Evolutionary conservation across 2,797 vertebrate species (phyloP), one percentile per base, ranked within the genome.

Genomic region (Aulostomus chinensis): DNA sequence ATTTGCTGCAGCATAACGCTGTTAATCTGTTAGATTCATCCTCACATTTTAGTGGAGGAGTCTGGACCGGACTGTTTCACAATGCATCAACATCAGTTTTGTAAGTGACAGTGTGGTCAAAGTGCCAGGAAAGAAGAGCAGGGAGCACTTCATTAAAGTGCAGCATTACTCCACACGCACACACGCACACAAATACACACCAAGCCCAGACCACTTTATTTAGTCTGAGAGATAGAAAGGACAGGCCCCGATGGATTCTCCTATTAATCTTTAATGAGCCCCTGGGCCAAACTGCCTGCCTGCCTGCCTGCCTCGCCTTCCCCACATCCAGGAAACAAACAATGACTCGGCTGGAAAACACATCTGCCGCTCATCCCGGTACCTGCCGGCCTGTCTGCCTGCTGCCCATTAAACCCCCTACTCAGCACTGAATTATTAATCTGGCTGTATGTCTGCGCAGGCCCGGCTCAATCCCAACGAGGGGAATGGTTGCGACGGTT

Each of bases 191-290:
- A 32, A 24, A 60, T 14, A 47, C 66, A 55, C 81, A 59, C 42
- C 5, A 18, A 36, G 42, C 17, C 10, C 54, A 72, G 68, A 74
- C 65, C 80, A 76, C 81, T 87, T 86, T 76, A 87, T 87, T 86
- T 82, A 79, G 51, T 70, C 58, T 61, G 73, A 64, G 71, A 81
- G 71, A 71, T 59, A 68, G 79, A 66, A 54, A 71, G 64, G 75
- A 75, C 73, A 54, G 65, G 70, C 58, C 78, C 60, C 74, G 9
- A 25, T 69, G 67, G 73, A 77, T 80, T 69, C 72, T 70, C 40
- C 69, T 46, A 64, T 86, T 77, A 85, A 86, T 85, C 63, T 86
- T 86, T 86, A 86, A 86, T 85, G 80, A 83, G 79, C 57, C 76
- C 65, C 42, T 12, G 14, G 46, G 67, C 63, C 53, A 64, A 63